phyloP scores from a whole-genome alignment of 2,797 vertebrate species.

The Craterocephalus amniculus region DNA sequence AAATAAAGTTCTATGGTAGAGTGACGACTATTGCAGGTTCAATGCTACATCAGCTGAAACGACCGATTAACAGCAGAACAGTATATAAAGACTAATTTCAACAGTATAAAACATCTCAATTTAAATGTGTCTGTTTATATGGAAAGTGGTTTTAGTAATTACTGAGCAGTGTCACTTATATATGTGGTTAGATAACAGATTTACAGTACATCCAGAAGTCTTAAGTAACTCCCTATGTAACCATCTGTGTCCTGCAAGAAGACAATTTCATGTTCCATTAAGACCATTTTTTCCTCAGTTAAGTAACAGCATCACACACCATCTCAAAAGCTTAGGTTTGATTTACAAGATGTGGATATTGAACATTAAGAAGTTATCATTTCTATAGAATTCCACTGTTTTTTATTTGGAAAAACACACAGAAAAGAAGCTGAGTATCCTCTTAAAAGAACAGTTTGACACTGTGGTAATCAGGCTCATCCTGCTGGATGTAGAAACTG shows the following conservation, averaged over 20 bases:
- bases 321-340: background rate
- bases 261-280: background rate
- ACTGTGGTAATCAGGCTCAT: background rate
- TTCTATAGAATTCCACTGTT: background rate
- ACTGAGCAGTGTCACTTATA: slow-evolving; percentile 60
- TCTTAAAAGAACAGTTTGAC: accelerated
- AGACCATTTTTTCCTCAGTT: background rate
- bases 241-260: slow-evolving; percentile 50
- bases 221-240: slow-evolving; percentile 46
- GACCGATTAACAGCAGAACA: slow-evolving; percentile 66
- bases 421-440: background rate
- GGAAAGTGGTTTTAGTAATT: slow-evolving; percentile 59
- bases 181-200: slow-evolving; percentile 73
- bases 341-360: background rate
- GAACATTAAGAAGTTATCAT: background rate
- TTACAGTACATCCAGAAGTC: slow-evolving; percentile 64
- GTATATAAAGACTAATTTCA: slow-evolving; percentile 65
- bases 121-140: slow-evolving; percentile 44
- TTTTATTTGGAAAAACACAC: background rate
- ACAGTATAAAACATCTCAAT: slow-evolving; percentile 70
- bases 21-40: slow-evolving; percentile 35
- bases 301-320: background rate
- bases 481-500: background rate
- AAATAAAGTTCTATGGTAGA: slow-evolving; percentile 34
- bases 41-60: slow-evolving; percentile 71